These are phyloP conservation scores for Euclidia mi DNA, from an alignment of 2,888 invertebrate genomes.

Conservation along the genomic window DNA sequence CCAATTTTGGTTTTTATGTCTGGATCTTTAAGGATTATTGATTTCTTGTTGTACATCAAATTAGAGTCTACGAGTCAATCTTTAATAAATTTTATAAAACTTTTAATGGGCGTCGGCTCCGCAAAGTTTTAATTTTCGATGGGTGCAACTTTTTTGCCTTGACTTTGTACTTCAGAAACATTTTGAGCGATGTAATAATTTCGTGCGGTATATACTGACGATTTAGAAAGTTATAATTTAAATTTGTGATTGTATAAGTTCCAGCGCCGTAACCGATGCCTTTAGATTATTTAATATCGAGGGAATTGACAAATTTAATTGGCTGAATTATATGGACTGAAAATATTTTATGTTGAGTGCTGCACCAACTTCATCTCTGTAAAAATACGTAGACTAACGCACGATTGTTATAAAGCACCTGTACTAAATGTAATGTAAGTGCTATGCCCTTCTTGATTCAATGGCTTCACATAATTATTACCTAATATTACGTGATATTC, in stretches of 20 bases:
- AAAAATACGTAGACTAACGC: no score
- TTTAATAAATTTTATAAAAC: slow-evolving; percentile 75
- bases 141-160: slow-evolving; percentile 55
- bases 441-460: no score
- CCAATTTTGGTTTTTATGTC: slow-evolving; percentile 23
- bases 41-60: neutral
- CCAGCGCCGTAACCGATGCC: slow-evolving; percentile 27
- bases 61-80: slow-evolving; percentile 46
- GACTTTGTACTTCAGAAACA: slow-evolving; percentile 48
- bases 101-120: slow-evolving; percentile 70
- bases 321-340: no score
- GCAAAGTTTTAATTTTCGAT: slow-evolving; percentile 67
- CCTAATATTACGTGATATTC: no score
- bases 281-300: slow-evolving; percentile 19
- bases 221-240: slow-evolving; percentile 44
- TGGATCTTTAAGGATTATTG: slow-evolving; percentile 19
- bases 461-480: no score
- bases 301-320: neutral
- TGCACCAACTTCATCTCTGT: no score
- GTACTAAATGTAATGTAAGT: no score
- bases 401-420: no score
- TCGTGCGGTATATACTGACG: slow-evolving; percentile 36
- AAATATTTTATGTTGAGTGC: no score
- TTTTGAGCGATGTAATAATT: slow-evolving; percentile 52
- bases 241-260: slow-evolving; percentile 44